These are phyloP conservation scores for Volucella bombylans DNA, from an alignment of 2,888 invertebrate species.

Conservation along the genomic window DNA sequence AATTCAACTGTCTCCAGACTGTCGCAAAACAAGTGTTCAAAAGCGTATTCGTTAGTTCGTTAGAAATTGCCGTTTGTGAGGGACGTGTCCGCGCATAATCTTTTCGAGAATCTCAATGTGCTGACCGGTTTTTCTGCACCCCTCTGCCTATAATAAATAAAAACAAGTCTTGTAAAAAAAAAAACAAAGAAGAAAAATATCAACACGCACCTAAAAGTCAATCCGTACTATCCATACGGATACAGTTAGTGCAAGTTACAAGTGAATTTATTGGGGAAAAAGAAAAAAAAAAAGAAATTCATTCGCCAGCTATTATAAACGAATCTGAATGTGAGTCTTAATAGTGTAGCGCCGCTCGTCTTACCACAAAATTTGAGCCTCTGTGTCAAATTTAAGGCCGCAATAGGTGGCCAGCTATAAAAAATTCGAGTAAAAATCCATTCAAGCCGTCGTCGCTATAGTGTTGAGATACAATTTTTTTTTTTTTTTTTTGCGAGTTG, in stretches of 20 bases:
- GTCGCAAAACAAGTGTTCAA: conserved; percentile 65
- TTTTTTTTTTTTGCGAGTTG: conserved; percentile 6
- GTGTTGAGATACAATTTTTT: conserved; percentile 58
- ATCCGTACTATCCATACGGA: background rate
- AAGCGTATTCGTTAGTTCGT: conserved; percentile 56
- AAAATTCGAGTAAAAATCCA: conserved; percentile 41
- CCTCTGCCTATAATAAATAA: conserved; percentile 4
- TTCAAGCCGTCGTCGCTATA: conserved; percentile 49
- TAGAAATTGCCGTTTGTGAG: conserved; percentile 65
- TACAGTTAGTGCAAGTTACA: background rate
- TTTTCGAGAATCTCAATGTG: conserved; percentile 25
- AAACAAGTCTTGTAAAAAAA: conserved; percentile 1
- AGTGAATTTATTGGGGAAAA: conserved; percentile 8
- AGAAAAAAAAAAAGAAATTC: background rate
- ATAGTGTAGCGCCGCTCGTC: no score
- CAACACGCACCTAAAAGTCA: conserved; percentile 21
- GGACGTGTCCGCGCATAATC: conserved; percentile 65
- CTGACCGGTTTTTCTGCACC: conserved; percentile 68
- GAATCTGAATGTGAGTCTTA: no score
- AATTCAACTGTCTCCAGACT: conserved; percentile 4
- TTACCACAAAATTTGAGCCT: background rate
- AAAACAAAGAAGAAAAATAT: conserved; percentile 31
- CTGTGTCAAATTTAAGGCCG: background rate
- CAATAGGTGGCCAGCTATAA: conserved; percentile 38
- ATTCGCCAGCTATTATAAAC: background rate